A percentile compares a stretch with the other conserved stretches of the same genome.
Conservation (phyloP, 2,888 invertebrate species). For the Phragmatobia fuliginosa region DNA sequence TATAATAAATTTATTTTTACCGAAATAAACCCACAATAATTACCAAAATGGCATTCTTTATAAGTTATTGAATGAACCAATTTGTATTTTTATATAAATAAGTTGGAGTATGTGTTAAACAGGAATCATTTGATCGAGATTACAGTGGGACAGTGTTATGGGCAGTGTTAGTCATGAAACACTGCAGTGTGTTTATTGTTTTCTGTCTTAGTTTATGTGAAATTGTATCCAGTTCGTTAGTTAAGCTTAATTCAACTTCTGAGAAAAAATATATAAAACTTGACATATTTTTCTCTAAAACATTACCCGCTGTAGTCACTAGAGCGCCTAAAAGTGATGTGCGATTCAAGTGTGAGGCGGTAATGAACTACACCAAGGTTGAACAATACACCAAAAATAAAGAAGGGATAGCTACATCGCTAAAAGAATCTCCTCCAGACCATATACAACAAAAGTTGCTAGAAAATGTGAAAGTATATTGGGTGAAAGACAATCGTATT, state of each 20-base stretch:
- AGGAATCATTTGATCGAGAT: constrained; percentile 24
- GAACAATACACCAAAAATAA: constrained; percentile 76
- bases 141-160: constrained; percentile 65
- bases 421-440: constrained; percentile 75
- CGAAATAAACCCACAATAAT: constrained; percentile 2
- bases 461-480: constrained; percentile 78
- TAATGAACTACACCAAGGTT: constrained; percentile 79
- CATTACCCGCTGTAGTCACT: constrained; percentile 66
- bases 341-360: constrained; percentile 78
- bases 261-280: constrained; percentile 80
- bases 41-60: constrained; percentile 14
- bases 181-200: constrained; percentile 75
- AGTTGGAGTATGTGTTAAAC: constrained; percentile 5
- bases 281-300: constrained; percentile 79
- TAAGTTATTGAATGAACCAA: constrained; percentile 12
- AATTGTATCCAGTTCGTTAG: constrained; percentile 61
- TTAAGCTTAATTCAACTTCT: constrained; percentile 69
- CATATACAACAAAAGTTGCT: constrained; percentile 76
- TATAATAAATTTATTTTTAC: constrained; percentile 13
- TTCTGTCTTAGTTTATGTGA: constrained; percentile 71
- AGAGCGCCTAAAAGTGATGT: constrained; percentile 68
- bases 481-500: constrained; percentile 74
- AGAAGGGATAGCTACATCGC: constrained; percentile 71
- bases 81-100: constrained; percentile 8
- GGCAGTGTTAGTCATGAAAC: constrained; percentile 80